Evolutionary conservation across 2,888 invertebrate species (phyloP).

Genomic region (Neocrepidodera transversa): DNA sequence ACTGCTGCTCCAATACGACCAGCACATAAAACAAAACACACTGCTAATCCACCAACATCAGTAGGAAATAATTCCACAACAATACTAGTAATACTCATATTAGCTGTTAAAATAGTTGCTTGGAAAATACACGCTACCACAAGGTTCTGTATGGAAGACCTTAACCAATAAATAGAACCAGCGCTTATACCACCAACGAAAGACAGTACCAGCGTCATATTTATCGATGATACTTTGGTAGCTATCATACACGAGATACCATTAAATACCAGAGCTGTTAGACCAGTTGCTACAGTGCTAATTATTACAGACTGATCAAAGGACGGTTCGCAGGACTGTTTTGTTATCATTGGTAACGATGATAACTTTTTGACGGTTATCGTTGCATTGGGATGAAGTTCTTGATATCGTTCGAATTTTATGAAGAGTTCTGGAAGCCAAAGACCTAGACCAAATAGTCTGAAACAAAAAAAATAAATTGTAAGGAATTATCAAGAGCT

Average conservation of each 20-base stretch:
- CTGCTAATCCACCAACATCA: conserved; percentile 66
- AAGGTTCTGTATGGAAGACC: conserved; percentile 65
- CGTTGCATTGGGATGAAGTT: conserved; percentile 61
- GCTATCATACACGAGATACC: conserved; percentile 69
- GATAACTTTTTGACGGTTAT: conserved; percentile 62
- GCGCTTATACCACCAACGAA: conserved; percentile 66
- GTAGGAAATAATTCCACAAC: conserved; percentile 58
- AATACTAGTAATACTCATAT: conserved; percentile 58
- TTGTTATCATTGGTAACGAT: conserved; percentile 33
- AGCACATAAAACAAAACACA: conserved; percentile 70
- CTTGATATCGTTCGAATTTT: conserved; percentile 61
- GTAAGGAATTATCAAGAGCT: too few species aligned
- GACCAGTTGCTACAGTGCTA: conserved; percentile 72
- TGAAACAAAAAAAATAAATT: conserved; percentile 52
- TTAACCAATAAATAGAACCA: conserved; percentile 67
- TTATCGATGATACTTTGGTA: conserved; percentile 48
- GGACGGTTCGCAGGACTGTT: conserved; percentile 61
- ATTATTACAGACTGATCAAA: conserved; percentile 70
- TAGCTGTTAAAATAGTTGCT: conserved; percentile 61
- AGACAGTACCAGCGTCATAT: conserved; percentile 58
- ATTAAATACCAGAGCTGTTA: conserved; percentile 70
- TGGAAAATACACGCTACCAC: conserved; percentile 65
- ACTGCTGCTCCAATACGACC: conserved; percentile 72
- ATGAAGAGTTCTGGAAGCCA: conserved; percentile 82
- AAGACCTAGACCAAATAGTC: conserved; percentile 73